These are phyloP conservation scores for Grallaria varia DNA, from an alignment of 2,113 vertebrate genomes.

Conservation along the genomic window DNA sequence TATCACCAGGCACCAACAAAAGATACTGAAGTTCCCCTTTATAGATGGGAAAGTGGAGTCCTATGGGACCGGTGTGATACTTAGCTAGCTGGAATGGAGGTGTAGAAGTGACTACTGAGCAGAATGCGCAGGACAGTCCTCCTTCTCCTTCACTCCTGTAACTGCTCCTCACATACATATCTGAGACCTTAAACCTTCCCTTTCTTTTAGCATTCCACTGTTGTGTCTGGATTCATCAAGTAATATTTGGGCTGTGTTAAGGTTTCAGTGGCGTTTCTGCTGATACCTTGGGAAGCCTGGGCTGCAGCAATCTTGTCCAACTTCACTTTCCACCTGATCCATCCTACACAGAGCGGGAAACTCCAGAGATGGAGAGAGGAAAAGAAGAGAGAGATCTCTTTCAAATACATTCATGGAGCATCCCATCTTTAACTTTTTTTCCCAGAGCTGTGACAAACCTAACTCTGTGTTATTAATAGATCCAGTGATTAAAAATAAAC, in stretches of 20 bases:
- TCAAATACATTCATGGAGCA: neutral
- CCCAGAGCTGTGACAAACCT: neutral
- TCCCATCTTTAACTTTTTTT: neutral
- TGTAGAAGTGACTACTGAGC: neutral
- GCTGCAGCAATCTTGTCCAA: neutral
- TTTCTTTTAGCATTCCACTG: neutral
- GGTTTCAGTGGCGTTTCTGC: neutral
- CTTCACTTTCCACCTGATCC: neutral
- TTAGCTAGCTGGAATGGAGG: neutral
- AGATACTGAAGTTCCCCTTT: neutral
- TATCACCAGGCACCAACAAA: neutral
- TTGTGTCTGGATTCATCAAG: neutral
- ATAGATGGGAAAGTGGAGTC: neutral
- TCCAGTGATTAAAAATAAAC: neutral
- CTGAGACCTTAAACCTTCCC: neutral
- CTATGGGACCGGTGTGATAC: neutral
- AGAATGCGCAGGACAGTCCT: neutral
- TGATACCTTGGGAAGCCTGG: neutral
- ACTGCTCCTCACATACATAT: neutral
- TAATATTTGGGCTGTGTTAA: neutral
- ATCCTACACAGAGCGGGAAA: fast-evolving
- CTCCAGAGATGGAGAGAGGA: neutral
- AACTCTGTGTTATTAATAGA: neutral
- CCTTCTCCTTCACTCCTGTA: neutral
- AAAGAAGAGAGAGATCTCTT: neutral